Base-by-base conservation (phyloP, 2,888 invertebrate species). In the Bellardia pandia region DNA sequence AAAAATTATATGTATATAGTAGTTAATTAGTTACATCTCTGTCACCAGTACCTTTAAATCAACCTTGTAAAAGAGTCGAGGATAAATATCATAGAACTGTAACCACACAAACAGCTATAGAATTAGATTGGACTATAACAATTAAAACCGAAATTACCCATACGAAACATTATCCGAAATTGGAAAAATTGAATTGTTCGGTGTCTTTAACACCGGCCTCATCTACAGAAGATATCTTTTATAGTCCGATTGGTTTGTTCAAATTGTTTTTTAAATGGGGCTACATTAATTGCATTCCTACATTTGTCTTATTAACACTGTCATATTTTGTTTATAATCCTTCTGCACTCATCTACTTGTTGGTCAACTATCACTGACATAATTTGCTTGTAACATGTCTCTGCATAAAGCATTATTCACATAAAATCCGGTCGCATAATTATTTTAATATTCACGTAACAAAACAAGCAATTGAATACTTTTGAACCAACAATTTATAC, bases 201-300 rank as follows among this genome's bases (percentile, higher is more conserved):
- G 37, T 81, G 30, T 53, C 58, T 40, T 56, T 84, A 81, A 78
- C 86, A 69, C 87, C 80, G 69, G 92, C 92, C 72, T 88, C 89
- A 62, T 93, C 93, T 86, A 90, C 92, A 82, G 93, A 93, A 90
- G 93, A 93, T 88, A 89, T 92, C 53, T 93, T 91, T 89, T 92
- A 91, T 90, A 93, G 93, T 91, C 92, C 93, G 88, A 91, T 93
- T 88, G 93, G 93, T 93, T 91, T 89, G 93, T 93, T 86, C 60
- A 42, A 80, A 40, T 71, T 45, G n/a, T 56, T 40, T 16, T 68
- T 69, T 62, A n/a, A 40, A 16, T n/a, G 16, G 3, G 37, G 0
- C 14, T 48, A 45, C 11, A 13, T 37, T 56, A n/a, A 6, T 30
- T 23, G 2, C 14, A 48, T 48, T 51, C 37, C 13, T 58, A 51